phyloP scores from a whole-genome alignment of 2,797 vertebrate genomes.

The Scomberomorus guttatus region DNA sequence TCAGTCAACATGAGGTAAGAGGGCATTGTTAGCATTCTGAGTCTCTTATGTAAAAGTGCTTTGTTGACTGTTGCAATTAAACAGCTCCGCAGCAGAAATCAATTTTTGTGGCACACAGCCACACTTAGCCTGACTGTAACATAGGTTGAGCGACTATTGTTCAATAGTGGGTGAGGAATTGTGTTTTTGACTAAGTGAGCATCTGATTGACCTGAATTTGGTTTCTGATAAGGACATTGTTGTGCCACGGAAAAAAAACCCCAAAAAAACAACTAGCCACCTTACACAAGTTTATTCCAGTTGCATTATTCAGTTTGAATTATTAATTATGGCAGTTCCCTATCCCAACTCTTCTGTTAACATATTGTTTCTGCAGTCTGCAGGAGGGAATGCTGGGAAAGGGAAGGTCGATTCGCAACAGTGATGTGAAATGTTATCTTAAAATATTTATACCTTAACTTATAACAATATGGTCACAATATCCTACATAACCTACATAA shows the following conservation, averaged over 20 bases:
- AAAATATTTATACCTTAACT: conserved; percentile 17
- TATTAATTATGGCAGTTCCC: conserved; percentile 29
- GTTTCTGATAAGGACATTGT: conserved; percentile 41
- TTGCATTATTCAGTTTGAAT: conserved; percentile 52
- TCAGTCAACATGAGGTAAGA: background rate
- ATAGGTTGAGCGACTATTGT: conserved; percentile 9
- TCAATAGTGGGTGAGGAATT: conserved; percentile 8
- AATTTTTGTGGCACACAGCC: conserved; percentile 12
- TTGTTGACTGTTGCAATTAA: conserved; percentile 31
- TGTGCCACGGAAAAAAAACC: background rate
- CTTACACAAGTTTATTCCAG: conserved; percentile 26
- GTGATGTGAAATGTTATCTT: conserved; percentile 10
- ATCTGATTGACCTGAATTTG: conserved; percentile 47
- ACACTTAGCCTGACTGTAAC: conserved; percentile 7
- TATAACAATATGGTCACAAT: background rate
- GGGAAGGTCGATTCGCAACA: background rate
- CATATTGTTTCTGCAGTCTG: conserved; percentile 23
- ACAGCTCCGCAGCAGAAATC: conserved; percentile 32
- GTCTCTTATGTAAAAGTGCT: conserved; percentile 22
- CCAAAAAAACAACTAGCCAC: conserved; percentile 32
- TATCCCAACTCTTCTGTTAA: conserved; percentile 49
- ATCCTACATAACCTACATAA: no score
- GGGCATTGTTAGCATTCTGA: conserved; percentile 8
- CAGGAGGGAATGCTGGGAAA: background rate
- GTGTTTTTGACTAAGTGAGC: background rate